phyloP scores from a whole-genome alignment of 2,113 vertebrate species.

The Periophthalmus modestus region DNA sequence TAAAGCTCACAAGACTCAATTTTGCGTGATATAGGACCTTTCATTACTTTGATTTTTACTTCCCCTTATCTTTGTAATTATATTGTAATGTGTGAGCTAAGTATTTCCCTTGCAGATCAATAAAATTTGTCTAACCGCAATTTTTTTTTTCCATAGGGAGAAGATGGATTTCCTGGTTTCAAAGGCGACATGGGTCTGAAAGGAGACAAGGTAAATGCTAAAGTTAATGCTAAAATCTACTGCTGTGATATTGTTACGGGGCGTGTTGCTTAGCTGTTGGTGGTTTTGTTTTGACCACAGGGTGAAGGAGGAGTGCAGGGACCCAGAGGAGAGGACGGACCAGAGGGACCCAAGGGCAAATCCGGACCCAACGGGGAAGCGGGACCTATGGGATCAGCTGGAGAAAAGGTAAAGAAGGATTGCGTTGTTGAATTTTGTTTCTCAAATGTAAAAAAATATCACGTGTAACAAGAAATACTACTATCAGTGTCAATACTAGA shows the following conservation, averaged over 20 bases:
- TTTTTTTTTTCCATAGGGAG: slow-evolving; percentile 80
- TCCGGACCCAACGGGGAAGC: slow-evolving; percentile 88
- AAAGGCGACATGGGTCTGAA: slow-evolving; percentile 99
- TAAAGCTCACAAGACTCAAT: too few relatives aligned
- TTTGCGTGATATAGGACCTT: too few relatives aligned
- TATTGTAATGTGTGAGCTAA: too few relatives aligned
- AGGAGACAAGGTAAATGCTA: slow-evolving; percentile 88
- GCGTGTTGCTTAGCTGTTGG: neutral
- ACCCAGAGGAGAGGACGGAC: slow-evolving; percentile 91
- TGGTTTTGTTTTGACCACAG: slow-evolving; percentile 63
- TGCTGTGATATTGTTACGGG: neutral
- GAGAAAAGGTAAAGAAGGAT: slow-evolving; percentile 86
- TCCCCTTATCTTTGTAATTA: too few relatives aligned
- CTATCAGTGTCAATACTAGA: too few relatives aligned
- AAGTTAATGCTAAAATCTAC: neutral
- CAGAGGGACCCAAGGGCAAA: slow-evolving; percentile 95
- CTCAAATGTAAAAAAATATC: too few relatives aligned
- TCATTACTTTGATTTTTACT: too few relatives aligned
- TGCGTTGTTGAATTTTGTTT: too few relatives aligned
- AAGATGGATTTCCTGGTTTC: slow-evolving; percentile 98
- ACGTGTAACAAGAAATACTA: too few relatives aligned
- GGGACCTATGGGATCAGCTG: slow-evolving; percentile 86
- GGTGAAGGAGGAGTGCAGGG: slow-evolving; percentile 88
- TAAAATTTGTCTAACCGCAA: neutral
- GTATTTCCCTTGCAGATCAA: too few relatives aligned